Conservation (phyloP, 2,113 vertebrate genomes). For the Heterochromis multidens region DNA sequence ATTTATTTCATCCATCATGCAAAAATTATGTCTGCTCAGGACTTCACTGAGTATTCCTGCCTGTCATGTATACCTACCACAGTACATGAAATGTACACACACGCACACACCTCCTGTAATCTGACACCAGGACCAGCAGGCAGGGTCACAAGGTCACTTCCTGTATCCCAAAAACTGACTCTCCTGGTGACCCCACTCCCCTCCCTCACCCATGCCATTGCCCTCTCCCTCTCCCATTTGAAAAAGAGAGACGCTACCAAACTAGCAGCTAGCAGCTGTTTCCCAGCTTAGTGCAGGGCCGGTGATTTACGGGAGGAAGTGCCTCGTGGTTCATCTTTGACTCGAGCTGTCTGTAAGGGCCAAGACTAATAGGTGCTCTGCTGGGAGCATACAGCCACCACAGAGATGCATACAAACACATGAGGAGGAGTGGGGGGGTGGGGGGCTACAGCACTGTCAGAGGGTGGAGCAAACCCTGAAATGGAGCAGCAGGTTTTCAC, state of each 20-base stretch:
- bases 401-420: constrained; percentile 56
- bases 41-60: neutral
- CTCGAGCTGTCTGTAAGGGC: constrained; percentile 71
- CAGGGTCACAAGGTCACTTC: constrained; percentile 94
- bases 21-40: neutral
- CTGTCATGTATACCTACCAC: constrained; percentile 14
- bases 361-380: constrained; percentile 72
- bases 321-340: constrained; percentile 76
- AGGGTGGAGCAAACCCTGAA: constrained; percentile 4
- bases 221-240: constrained; percentile 54
- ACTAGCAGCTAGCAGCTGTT: constrained; percentile 89
- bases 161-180: constrained; percentile 75
- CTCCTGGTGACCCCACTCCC: constrained; percentile 27
- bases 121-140: constrained; percentile 83
- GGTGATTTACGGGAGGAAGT: constrained; percentile 89
- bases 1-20: neutral
- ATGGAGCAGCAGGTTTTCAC: constrained; percentile 9
- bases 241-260: constrained; percentile 78
- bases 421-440: neutral
- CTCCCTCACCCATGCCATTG: neutral
- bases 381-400: constrained; percentile 65
- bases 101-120: constrained; percentile 26
- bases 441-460: neutral
- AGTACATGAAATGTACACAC: neutral
- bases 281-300: constrained; percentile 88